Evolutionary conservation across 1,140 invertebrate species (phyloP), one percentile per base, ranked within the genome.

Genomic region (Caenorhabditis remanei): DNA sequence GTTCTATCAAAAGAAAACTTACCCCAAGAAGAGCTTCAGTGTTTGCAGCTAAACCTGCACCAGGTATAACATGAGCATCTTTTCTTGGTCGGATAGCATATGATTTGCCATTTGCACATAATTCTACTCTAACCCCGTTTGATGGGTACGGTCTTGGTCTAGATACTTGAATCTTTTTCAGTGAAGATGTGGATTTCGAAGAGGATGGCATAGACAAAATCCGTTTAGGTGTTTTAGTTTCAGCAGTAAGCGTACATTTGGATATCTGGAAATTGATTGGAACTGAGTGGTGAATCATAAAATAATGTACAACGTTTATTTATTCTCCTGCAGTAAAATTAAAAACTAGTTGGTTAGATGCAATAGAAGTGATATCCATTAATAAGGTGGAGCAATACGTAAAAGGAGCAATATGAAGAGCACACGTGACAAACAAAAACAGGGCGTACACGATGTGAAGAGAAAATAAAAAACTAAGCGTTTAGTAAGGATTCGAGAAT

Each of bases 131-230:
- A 24, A 79, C 71, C 9, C 71, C 71, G 9, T 19, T 50, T 50
- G 71, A 79, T 50, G 71, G 71, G 19, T 79, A 79, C 21, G 71
- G 71, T 24, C 71, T 79, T 13, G 71, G 71, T 50, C 71, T 13
- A 24, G 71, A 79, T 4, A 79, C 71, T 79, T 79, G 71, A 79
- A 79, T 79, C 46, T 79, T 79, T 24, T 79, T 79, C 14, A 79
- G 71, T 8, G 71, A 79, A 11, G 71, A 79, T 24, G 71, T 50
- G 4, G 71, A 79, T 14, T 79, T 79, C 1, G 71, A 79, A 0
- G 71, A 50, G 11, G 13, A 40, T 43, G 71, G 71, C 71, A 79
- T 79, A 11, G 71, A 50, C 14, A 79, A 40, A 19, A 79, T 79
- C 21, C 71, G 46, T 24, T 79, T 79, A 13, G 71, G 71, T 21